Base-by-base conservation (phyloP, 2,888 invertebrate genomes). In the Dromius quadrimaculatus region DNA sequence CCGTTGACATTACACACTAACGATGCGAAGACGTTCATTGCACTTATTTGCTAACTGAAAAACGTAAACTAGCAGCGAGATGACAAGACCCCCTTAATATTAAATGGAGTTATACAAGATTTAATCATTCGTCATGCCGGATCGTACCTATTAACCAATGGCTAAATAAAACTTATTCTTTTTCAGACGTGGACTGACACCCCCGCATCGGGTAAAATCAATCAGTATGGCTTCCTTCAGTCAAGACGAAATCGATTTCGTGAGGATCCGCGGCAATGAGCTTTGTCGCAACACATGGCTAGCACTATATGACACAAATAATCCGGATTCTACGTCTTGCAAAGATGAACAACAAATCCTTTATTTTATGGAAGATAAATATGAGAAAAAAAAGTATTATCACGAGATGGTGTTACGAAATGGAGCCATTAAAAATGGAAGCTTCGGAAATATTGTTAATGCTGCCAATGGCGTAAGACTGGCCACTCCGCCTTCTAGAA, bases 201-300 rank as follows among this genome's bases (percentile, higher is more conserved):
- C 98, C 73, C 98, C 98, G 75, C 98, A 98, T 84, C 89, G 98
- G 74, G 97, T 98, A 73, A 98, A 98, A 85, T 98, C 98, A 63
- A 97, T 98, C 79, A 97, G 97, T 34, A 98, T 98, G 97, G 95
- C 98, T 73, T 95, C 95, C 77, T 98, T 98, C 84, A 94, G 94
- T 71, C 89, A 91, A 76, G 98, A 98, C 78, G 98, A 98, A 85
- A 91, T 98, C 79, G 95, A 97, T 79, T 90, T 94, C 79, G 87
- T 98, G 75, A 92, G 91, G 84, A 86, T 88, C 74, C 90, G 92
- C 82, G 98, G 98, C 76, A 98, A 98, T 84, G 95, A 97, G 86
- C 90, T 93, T 79, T 97, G 97, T 83, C 89, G 91, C 79, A 90
- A 92, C 82, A 92, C 95, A 76, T 98, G 97, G 96, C 85, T 98